Conservation (phyloP, 1,140 invertebrate species). For the Zaprionus vittiger region DNA sequence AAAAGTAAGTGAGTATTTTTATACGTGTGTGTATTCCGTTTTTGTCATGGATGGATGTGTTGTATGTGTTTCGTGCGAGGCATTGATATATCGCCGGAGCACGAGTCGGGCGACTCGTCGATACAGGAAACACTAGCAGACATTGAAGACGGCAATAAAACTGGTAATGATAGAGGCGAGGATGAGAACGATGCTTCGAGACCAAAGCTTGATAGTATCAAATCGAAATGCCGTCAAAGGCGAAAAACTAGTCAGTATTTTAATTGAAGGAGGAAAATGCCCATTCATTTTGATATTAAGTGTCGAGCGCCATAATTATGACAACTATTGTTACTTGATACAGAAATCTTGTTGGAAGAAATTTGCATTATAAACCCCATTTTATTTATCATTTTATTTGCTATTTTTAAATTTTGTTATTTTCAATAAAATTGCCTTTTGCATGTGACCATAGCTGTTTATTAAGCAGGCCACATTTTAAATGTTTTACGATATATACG, state of each 20-base stretch:
- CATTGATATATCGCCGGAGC: constrained; percentile 64
- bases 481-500: constrained; percentile 49
- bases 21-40: neutral
- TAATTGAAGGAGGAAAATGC: neutral
- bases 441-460: too few species aligned
- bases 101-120: constrained; percentile 36
- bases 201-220: constrained; percentile 20
- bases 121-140: constrained; percentile 71
- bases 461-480: constrained; percentile 29
- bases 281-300: neutral
- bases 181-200: constrained; percentile 12
- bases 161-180: constrained; percentile 61
- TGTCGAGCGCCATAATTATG: neutral
- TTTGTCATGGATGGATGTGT: constrained; percentile 15
- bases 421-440: too few species aligned
- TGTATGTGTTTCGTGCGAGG: constrained; percentile 33
- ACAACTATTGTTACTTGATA: neutral
- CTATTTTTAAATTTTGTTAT: neutral
- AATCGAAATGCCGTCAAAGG: constrained; percentile 41
- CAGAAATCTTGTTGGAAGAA: neutral
- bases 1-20: neutral
- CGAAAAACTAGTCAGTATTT: constrained; percentile 7
- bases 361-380: neutral
- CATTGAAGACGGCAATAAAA: constrained; percentile 68
- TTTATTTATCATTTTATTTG: constrained; percentile 26